Base-by-base conservation (phyloP, 2,888 invertebrate genomes). In the Herminia tarsipennalis region DNA sequence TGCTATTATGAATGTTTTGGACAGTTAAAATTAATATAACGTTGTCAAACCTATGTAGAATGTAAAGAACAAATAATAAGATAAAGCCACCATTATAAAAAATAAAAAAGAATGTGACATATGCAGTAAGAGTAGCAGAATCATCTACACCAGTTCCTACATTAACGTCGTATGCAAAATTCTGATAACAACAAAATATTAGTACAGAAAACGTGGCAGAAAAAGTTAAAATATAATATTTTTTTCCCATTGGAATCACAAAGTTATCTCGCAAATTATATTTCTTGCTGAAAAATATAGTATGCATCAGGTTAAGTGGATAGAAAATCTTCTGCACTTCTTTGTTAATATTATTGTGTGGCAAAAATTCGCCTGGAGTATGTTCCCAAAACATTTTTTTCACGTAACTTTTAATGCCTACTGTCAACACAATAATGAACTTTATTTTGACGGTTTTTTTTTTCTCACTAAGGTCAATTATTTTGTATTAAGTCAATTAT, bases 311-410 rank as follows among this genome's bases (percentile, higher is more conserved):
- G 30, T 60, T 38, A 3, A 58, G n/a, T 8, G 58, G 56, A 29
- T 16, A 30, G 1, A 56, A 9, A 4, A 56, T 42, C 21, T 18
- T 41, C 17, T 44, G 22, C 0, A 56, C 10, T 1, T 51, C 44
- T 34, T 44, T 51, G 2, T 61, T 51, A 1, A 58, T 4, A 22
- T 21, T 41, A 5, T 58, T 58, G 8, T 36, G 9, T 3, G 46
- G 9, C 8, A 55, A 16, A 9, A 36, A 17, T 30, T 58, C 61
- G n/a, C n/a, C n/a, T n/a, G n/a, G n/a, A n/a, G n/a, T n/a, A n/a
- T n/a, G n/a, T n/a, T n/a, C n/a, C n/a, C n/a, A n/a, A n/a, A n/a
- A n/a, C n/a, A n/a, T n/a, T n/a, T n/a, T n/a, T n/a, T n/a, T n/a
- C n/a, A n/a, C n/a, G n/a, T n/a, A n/a, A n/a, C n/a, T n/a, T n/a